phyloP scores from a whole-genome alignment of 1,140 invertebrate genomes.

The Drusus annulatus region DNA sequence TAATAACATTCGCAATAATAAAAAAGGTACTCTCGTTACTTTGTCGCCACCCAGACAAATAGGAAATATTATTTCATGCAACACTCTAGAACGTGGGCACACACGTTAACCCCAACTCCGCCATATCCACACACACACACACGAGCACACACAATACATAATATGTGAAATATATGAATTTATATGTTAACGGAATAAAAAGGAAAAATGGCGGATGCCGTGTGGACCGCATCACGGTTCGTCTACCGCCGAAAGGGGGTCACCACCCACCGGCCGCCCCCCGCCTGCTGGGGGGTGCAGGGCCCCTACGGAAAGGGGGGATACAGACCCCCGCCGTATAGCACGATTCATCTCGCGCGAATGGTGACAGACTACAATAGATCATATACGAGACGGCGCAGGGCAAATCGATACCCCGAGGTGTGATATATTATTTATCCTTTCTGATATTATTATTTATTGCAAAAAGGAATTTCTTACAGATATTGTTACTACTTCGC shows the following conservation, averaged over 20 bases:
- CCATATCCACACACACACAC: not conserved
- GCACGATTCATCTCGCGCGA: conserved; percentile 37
- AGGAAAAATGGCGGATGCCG: conserved; percentile 32
- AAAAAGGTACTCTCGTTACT: not conserved
- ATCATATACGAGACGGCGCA: conserved; percentile 30
- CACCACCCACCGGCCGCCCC: conserved; percentile 2
- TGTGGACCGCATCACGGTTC: conserved; percentile 38
- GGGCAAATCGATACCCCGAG: conserved; percentile 31
- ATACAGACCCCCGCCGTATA: not conserved
- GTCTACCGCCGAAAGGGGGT: conserved; percentile 15
- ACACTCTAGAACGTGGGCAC: conserved; percentile 3
- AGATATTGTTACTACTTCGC: no score
- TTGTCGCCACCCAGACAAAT: not conserved
- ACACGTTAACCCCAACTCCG: not conserved
- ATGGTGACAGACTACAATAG: conserved; percentile 40
- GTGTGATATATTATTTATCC: not conserved
- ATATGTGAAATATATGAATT: no score
- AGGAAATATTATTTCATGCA: conserved; percentile 24
- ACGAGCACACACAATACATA: not conserved
- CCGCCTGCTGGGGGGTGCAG: not conserved
- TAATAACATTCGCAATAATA: not conserved
- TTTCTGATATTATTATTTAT: no score
- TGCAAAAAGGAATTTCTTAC: no score
- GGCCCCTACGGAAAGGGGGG: not conserved
- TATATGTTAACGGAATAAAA: conserved; percentile 25